These are phyloP conservation scores for Pseudococcus viburni DNA, from an alignment of 2,888 invertebrate species.

Conservation along the genomic window DNA sequence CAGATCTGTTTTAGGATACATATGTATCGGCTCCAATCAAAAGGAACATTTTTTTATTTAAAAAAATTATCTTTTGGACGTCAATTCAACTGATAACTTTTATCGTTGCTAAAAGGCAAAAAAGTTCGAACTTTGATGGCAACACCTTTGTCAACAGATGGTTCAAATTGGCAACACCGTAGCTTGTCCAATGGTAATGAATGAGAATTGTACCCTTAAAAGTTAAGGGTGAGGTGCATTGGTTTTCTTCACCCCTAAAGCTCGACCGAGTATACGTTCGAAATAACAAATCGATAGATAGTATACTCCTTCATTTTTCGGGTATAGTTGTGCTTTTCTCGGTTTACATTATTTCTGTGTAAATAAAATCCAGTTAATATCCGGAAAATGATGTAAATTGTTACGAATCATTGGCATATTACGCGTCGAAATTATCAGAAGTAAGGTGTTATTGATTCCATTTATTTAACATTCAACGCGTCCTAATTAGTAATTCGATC, in stretches of 20 bases:
- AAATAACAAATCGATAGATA: slow-evolving; percentile 49
- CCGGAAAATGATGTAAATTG: not conserved
- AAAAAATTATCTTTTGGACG: not conserved
- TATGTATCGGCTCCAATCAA: not conserved
- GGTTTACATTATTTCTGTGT: not conserved
- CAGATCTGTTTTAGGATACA: not conserved
- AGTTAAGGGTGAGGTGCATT: slow-evolving; percentile 57
- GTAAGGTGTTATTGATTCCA: not conserved
- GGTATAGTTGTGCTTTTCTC: slow-evolving; percentile 18
- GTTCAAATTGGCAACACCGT: slow-evolving; percentile 37
- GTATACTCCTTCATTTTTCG: slow-evolving; percentile 13
- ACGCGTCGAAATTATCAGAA: not conserved
- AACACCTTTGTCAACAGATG: slow-evolving; percentile 47
- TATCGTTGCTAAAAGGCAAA: not conserved
- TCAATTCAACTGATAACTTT: not conserved
- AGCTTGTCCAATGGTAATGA: slow-evolving; percentile 44
- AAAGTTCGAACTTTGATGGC: slow-evolving; percentile 40
- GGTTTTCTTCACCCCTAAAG: slow-evolving; percentile 41
- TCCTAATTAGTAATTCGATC: not conserved
- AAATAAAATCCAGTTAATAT: not conserved
- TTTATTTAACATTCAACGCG: not conserved
- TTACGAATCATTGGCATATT: not conserved
- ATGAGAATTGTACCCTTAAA: slow-evolving; percentile 40
- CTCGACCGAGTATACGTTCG: slow-evolving; percentile 3
- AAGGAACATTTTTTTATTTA: not conserved